phyloP scores from a whole-genome alignment of 2,888 invertebrate genomes.

The Melieria picta region DNA sequence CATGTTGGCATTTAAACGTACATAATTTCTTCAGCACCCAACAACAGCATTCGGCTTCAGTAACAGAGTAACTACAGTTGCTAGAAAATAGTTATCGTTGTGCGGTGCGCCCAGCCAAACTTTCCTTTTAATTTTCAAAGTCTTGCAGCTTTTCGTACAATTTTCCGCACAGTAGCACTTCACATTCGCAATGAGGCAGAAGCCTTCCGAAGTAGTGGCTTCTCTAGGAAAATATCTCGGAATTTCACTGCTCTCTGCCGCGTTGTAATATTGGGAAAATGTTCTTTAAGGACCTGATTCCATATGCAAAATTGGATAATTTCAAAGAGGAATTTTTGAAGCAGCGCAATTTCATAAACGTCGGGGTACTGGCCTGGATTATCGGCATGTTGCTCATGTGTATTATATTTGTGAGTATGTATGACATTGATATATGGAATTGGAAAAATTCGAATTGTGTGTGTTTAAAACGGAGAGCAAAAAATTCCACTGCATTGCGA shows the following conservation, averaged over 20 bases:
- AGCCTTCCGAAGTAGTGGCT: slow-evolving; percentile 52
- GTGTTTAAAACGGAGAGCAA: too few species aligned
- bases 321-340: slow-evolving; percentile 41
- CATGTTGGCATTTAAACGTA: slow-evolving; percentile 51
- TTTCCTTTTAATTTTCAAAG: slow-evolving; percentile 25
- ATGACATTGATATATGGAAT: not conserved
- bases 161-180: slow-evolving; percentile 42
- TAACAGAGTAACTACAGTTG: too few species aligned
- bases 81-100: not conserved
- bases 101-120: not conserved
- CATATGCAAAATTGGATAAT: slow-evolving; percentile 43
- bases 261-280: slow-evolving; percentile 43
- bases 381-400: slow-evolving; percentile 57
- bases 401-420: slow-evolving; percentile 58
- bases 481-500: too few species aligned
- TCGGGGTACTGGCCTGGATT: slow-evolving; percentile 44
- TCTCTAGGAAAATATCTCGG: slow-evolving; percentile 37
- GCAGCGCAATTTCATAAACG: slow-evolving; percentile 36
- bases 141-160: slow-evolving; percentile 18
- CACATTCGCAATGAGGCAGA: slow-evolving; percentile 61
- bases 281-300: slow-evolving; percentile 46
- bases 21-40: not conserved
- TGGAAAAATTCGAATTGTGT: too few species aligned
- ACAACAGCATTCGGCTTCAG: too few species aligned
- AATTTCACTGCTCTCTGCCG: too few species aligned